Percentiles rank a stretch among this genome's conserved stretches.
phyloP scores from a whole-genome alignment of 2,888 invertebrate genomes.

The Entomobrya proxima region DNA sequence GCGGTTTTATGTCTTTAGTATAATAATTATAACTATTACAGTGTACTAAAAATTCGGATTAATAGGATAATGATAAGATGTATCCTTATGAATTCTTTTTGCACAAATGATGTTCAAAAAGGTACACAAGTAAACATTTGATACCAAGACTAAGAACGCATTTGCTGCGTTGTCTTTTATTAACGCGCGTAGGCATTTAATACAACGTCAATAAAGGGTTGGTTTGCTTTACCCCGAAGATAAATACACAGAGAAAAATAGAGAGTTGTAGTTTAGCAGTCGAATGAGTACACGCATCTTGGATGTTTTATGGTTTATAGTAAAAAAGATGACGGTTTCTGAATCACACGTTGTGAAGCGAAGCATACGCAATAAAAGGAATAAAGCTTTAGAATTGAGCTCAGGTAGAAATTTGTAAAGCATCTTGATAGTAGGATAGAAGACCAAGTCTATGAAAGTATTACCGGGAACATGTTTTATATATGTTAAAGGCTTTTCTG shows the following conservation, averaged over 20 bases:
- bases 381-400: not conserved
- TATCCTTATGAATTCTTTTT: not conserved
- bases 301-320: not conserved
- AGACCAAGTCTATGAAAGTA: constrained; percentile 16
- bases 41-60: constrained; percentile 12
- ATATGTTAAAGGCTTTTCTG: constrained; percentile 67
- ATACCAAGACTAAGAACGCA: not conserved
- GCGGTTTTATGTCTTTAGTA: constrained; percentile 11
- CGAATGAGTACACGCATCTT: not conserved
- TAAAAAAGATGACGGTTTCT: constrained; percentile 42
- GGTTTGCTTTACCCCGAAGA: constrained; percentile 54
- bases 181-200: too few species aligned
- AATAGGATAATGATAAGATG: not conserved
- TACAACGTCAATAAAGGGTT: constrained; percentile 36
- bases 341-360: constrained; percentile 60
- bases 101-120: constrained; percentile 24
- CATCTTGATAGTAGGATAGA: not conserved
- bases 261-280: not conserved
- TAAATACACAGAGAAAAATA: constrained; percentile 15
- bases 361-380: constrained; percentile 47
- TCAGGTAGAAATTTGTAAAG: constrained; percentile 27
- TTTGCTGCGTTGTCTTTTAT: not conserved
- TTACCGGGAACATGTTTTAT: constrained; percentile 65
- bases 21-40: not conserved
- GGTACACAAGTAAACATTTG: not conserved